phyloP scores from a whole-genome alignment of 2,113 vertebrate species.

The Macrotus californicus region DNA sequence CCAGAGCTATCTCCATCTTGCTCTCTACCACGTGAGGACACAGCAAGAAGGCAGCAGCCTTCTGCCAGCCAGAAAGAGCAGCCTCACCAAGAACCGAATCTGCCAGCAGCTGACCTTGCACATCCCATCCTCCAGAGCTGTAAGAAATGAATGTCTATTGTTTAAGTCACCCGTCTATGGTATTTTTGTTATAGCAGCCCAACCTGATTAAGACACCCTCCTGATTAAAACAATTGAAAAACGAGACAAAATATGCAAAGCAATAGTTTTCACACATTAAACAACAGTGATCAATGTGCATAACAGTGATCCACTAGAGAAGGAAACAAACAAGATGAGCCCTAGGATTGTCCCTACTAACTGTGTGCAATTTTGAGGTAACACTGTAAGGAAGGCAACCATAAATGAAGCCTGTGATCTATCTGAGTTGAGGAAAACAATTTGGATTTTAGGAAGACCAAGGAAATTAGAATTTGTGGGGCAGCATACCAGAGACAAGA shows the following conservation, averaged over 20 bases:
- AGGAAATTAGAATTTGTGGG: neutral
- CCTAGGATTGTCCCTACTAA: neutral
- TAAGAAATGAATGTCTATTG: neutral
- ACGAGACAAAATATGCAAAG: neutral
- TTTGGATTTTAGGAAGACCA: neutral
- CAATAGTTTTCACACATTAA: neutral
- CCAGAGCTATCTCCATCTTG: neutral
- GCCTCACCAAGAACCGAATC: neutral
- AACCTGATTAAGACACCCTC: neutral
- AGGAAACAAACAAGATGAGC: neutral
- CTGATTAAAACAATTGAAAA: neutral
- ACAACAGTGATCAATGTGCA: neutral
- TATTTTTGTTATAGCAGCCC: neutral
- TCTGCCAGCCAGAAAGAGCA: neutral
- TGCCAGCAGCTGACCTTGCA: neutral
- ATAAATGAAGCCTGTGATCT: neutral
- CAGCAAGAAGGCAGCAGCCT: neutral
- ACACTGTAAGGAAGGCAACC: neutral
- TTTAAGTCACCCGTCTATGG: neutral
- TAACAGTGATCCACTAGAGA: neutral
- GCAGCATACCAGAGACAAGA: neutral
- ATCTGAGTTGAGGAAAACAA: neutral
- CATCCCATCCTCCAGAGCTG: neutral
- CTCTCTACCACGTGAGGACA: neutral
- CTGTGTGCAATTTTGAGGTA: neutral